Conservation (phyloP, 2,797 vertebrate species). For the Manis crassicaudata region DNA sequence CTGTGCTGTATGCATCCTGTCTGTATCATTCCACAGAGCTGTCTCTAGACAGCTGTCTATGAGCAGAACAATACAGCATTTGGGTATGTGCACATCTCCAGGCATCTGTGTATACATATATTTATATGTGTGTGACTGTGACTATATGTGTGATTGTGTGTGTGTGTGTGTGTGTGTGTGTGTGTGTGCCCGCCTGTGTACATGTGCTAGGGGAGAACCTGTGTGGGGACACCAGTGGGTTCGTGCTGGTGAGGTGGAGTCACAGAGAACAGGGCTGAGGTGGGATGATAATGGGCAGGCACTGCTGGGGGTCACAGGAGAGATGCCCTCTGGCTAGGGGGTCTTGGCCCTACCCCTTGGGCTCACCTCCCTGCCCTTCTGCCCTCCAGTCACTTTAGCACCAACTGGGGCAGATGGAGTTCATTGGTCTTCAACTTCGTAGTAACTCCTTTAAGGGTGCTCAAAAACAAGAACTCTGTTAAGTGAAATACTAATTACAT, state of each 20-base stretch:
- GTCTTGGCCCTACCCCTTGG: background rate
- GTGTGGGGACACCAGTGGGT: too few relatives aligned
- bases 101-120: background rate
- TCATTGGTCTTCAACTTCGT: background rate
- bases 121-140: background rate
- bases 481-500: background rate
- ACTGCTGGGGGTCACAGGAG: background rate
- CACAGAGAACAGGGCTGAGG: background rate
- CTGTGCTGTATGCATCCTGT: background rate
- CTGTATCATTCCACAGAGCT: background rate
- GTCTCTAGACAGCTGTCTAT: background rate
- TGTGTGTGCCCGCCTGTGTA: too few relatives aligned
- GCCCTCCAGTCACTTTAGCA: background rate
- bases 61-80: background rate
- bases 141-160: background rate
- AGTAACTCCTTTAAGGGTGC: background rate
- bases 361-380: background rate
- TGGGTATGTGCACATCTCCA: accelerated
- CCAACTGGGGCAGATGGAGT: background rate
- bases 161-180: too few relatives aligned
- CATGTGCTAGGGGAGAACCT: background rate
- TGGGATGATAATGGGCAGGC: background rate
- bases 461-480: background rate
- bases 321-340: background rate
- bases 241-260: background rate